Evolutionary conservation across 2,888 invertebrate species (phyloP), one percentile per base, ranked within the genome.

Genomic region (Stegana nigrithorax): DNA sequence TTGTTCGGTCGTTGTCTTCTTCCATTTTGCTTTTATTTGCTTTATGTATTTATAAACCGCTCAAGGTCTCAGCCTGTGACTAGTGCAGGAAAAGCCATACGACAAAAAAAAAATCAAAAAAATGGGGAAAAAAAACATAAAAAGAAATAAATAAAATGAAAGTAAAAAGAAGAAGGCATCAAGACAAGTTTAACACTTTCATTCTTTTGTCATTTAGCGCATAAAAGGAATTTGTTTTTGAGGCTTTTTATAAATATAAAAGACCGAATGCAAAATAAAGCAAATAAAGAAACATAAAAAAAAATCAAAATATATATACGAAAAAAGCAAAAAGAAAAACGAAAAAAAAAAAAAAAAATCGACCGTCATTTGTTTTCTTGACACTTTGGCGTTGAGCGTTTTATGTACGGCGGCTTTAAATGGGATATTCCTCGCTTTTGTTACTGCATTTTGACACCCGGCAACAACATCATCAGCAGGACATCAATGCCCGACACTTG

Each of bases 281-380:
- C n/a, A 50, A n/a, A 3, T n/a, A 23, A 50, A 25, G 17, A 39
- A 10, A 5, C 6, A n/a, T 14, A 10, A 10, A 39, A 39, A 39
- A 21, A 50, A 50, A 50, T n/a, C n/a, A n/a, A n/a, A n/a, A n/a
- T n/a, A n/a, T n/a, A n/a, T n/a, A n/a, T n/a, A n/a, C n/a, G n/a
- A n/a, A n/a, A n/a, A n/a, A n/a, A n/a, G n/a, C n/a, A 50, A 23
- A 50, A 50, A 50, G 25, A 21, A 50, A 50, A 50, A 26, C 26
- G 23, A 25, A 39, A 39, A 39, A 39, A 39, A 39, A 39, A 39
- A n/a, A n/a, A n/a, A n/a, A n/a, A 39, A 39, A 39, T 50, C 25
- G 72, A 75, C 78, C 75, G 75, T 78, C 75, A 75, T 75, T 75
- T 75, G 78, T 78, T 75, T 75, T 78, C 72, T 69, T 74, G 75